phyloP scores from a whole-genome alignment of 2,113 vertebrate genomes.

The Lampris megalopsis region DNA sequence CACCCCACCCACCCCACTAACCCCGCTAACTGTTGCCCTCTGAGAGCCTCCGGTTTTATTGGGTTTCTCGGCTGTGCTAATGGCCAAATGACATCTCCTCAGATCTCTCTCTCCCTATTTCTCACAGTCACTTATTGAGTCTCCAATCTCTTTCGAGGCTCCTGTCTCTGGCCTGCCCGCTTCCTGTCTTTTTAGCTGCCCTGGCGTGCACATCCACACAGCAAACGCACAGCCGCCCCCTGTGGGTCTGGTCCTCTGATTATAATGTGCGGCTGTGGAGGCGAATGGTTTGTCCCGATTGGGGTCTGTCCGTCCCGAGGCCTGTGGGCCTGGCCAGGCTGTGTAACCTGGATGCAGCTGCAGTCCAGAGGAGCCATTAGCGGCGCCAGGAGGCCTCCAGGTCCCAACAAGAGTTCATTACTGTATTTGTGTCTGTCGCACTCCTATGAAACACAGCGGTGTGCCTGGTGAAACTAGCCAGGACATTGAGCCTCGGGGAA shows the following conservation, averaged over 20 bases:
- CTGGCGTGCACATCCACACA: slow-evolving; percentile 38
- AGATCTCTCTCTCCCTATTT: slow-evolving; percentile 49
- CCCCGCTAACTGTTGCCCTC: slow-evolving; percentile 52
- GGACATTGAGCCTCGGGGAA: slow-evolving; percentile 75
- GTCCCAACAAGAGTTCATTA: slow-evolving; percentile 79
- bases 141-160: slow-evolving; percentile 29
- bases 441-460: slow-evolving; percentile 74
- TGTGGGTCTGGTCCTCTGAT: slow-evolving; percentile 26
- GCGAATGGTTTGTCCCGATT: slow-evolving; percentile 48
- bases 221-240: slow-evolving; percentile 26
- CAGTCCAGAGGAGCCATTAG: slow-evolving; percentile 79
- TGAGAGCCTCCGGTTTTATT: slow-evolving; percentile 64
- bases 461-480: slow-evolving; percentile 76
- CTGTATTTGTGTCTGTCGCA: slow-evolving; percentile 80
- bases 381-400: slow-evolving; percentile 70
- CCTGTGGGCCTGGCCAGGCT: slow-evolving; percentile 60
- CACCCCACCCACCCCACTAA: background rate
- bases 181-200: slow-evolving; percentile 45
- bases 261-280: slow-evolving; percentile 38
- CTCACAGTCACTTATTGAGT: slow-evolving; percentile 1
- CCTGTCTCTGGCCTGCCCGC: slow-evolving; percentile 43
- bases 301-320: slow-evolving; percentile 45
- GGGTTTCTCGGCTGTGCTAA: slow-evolving; percentile 66
- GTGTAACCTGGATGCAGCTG: slow-evolving; percentile 81
- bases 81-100: slow-evolving; percentile 62